These are phyloP conservation scores for Zaprionus ghesquierei DNA, from an alignment of 1,140 invertebrate species.

Conservation along the genomic window DNA sequence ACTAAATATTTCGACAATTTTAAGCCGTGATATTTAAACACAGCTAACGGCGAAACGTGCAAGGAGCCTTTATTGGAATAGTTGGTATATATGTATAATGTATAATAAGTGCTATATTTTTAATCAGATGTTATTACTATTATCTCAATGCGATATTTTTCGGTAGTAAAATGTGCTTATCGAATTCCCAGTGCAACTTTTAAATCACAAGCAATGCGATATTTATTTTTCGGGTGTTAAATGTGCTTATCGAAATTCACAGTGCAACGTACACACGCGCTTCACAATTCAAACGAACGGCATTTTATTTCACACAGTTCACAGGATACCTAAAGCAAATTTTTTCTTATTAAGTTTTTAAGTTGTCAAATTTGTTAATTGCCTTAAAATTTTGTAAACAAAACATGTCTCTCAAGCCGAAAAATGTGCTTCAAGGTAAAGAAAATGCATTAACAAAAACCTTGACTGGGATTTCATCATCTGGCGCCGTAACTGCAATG, in stretches of 20 bases:
- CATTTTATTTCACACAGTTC: slow-evolving; percentile 63
- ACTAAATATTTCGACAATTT: background rate
- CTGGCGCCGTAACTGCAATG: slow-evolving; percentile 7
- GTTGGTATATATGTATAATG: too few relatives aligned
- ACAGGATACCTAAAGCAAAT: slow-evolving; percentile 8
- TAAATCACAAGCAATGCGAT: background rate
- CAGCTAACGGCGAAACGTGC: background rate
- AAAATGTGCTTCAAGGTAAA: slow-evolving; percentile 52
- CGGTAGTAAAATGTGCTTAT: too few relatives aligned
- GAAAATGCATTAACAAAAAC: slow-evolving; percentile 51
- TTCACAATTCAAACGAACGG: slow-evolving; percentile 73
- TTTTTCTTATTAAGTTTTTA: background rate
- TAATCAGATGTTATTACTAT: too few relatives aligned
- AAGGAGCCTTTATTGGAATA: background rate
- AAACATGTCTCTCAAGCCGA: slow-evolving; percentile 58
- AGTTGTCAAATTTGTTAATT: slow-evolving; percentile 2
- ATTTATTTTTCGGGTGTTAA: background rate
- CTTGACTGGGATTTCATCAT: slow-evolving; percentile 1
- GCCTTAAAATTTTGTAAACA: background rate
- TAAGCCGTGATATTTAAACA: background rate
- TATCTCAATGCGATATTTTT: too few relatives aligned
- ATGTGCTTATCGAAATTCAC: slow-evolving; percentile 29
- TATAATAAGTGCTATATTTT: too few relatives aligned
- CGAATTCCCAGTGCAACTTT: background rate
- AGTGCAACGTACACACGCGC: slow-evolving; percentile 29